phyloP scores from a whole-genome alignment of 2,888 invertebrate species.

The Lasioglossum oenotherae region DNA sequence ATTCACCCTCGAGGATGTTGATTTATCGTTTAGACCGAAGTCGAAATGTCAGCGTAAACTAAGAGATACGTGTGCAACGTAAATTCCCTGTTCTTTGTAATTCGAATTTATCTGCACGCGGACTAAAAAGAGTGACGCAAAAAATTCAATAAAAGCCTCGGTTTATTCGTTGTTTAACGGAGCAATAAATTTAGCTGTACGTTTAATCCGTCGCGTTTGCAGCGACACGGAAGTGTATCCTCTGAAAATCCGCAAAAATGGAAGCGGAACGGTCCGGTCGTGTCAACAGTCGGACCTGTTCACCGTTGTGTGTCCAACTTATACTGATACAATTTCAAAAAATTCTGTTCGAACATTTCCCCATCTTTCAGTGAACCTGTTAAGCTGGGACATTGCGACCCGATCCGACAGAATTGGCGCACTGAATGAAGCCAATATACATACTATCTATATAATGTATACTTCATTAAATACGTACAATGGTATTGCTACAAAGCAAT shows the following conservation, averaged over 20 bases:
- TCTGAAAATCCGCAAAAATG: not conserved
- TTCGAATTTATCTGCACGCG: not conserved
- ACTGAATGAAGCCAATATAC: not conserved
- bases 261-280: conserved; percentile 4
- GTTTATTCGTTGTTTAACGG: conserved; percentile 2
- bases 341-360: not conserved
- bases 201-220: not conserved
- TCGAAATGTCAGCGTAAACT: not conserved
- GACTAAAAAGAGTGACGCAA: not conserved
- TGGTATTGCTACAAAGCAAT: too few relatives aligned
- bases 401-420: not conserved
- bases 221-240: not conserved
- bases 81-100: not conserved
- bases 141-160: conserved; percentile 6
- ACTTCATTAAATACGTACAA: not conserved
- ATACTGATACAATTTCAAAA: not conserved
- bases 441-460: too few relatives aligned
- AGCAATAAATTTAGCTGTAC: conserved; percentile 15
- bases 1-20: not conserved
- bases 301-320: not conserved
- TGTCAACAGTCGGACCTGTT: conserved; percentile 9
- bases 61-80: not conserved
- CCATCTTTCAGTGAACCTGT: not conserved
- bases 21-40: not conserved
- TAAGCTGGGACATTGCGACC: not conserved